Evolutionary conservation across 2,888 invertebrate genomes (phyloP).

Genomic region (Odiellus spinosus): DNA sequence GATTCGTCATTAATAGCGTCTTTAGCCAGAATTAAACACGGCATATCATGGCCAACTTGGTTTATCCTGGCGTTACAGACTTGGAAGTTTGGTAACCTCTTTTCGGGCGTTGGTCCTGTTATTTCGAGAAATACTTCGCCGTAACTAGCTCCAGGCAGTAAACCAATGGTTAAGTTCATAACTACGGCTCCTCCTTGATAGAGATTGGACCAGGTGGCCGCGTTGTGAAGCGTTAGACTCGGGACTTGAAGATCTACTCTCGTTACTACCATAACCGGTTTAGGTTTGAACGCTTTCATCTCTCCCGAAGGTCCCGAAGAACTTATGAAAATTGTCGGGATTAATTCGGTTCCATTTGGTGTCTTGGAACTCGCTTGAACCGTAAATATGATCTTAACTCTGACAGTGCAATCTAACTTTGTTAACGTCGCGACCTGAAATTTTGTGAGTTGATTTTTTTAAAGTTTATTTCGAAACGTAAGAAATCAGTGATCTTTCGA

Average conservation of each 20-base stretch:
- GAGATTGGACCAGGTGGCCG: constrained; percentile 17
- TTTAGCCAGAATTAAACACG: constrained; percentile 9
- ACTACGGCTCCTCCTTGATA: constrained; percentile 18
- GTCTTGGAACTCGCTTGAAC: no score
- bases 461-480: no score
- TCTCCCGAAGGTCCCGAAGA: constrained; percentile 7
- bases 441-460: no score
- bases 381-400: no score
- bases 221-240: constrained; percentile 14
- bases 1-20: neutral
- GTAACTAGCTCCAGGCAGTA: constrained; percentile 15
- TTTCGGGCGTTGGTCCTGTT: constrained; percentile 13
- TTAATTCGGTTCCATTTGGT: constrained; percentile 1
- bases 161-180: constrained; percentile 16
- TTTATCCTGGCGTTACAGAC: constrained; percentile 17
- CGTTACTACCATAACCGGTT: no score
- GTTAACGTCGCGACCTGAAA: no score
- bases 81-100: constrained; percentile 16
- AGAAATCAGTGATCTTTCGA: no score
- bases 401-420: no score
- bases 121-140: constrained; percentile 16
- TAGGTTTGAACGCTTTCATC: no score
- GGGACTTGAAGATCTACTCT: constrained; percentile 8
- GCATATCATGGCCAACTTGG: constrained; percentile 17
- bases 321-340: constrained; percentile 9